Conservation (phyloP, 1,140 invertebrate species). For the Trachymyrmex cornetzi region DNA sequence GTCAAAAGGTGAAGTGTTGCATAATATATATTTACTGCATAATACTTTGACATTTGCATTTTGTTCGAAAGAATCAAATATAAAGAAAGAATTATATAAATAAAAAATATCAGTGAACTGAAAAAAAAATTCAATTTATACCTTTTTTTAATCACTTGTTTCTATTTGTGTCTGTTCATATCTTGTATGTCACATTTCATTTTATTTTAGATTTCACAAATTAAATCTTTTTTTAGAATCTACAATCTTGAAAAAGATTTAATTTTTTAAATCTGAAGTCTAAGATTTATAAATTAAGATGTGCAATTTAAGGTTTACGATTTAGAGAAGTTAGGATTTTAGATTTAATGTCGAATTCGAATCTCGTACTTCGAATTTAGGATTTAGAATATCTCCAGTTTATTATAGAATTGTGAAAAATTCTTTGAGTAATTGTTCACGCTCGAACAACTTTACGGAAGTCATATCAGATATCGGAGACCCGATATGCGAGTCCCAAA, state of each 20-base stretch:
- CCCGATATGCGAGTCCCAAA: not conserved
- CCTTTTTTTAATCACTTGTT: not conserved
- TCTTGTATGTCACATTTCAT: not conserved
- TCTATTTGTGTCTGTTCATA: conserved; percentile 13
- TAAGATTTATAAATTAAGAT: not conserved
- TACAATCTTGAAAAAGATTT: not conserved
- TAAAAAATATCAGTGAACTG: not conserved
- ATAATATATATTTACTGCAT: not conserved
- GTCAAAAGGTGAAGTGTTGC: not conserved
- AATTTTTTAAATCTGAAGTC: not conserved
- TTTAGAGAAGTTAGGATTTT: not conserved
- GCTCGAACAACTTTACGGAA: not conserved
- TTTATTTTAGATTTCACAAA: not conserved
- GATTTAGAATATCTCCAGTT: not conserved
- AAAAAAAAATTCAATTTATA: not conserved
- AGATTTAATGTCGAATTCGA: not conserved
- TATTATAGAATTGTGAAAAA: not conserved
- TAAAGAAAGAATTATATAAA: not conserved
- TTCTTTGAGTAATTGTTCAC: not conserved
- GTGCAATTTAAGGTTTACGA: not conserved
- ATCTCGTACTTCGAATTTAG: not conserved
- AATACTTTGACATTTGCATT: not conserved
- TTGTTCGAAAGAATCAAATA: not conserved
- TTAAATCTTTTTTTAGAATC: conserved; percentile 1
- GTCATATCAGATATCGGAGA: not conserved